Evolutionary conservation across 37 sponge, comb jelly and placozoan genomes (phyloP).

Genomic region (Cliona cf. orientalis): DNA sequence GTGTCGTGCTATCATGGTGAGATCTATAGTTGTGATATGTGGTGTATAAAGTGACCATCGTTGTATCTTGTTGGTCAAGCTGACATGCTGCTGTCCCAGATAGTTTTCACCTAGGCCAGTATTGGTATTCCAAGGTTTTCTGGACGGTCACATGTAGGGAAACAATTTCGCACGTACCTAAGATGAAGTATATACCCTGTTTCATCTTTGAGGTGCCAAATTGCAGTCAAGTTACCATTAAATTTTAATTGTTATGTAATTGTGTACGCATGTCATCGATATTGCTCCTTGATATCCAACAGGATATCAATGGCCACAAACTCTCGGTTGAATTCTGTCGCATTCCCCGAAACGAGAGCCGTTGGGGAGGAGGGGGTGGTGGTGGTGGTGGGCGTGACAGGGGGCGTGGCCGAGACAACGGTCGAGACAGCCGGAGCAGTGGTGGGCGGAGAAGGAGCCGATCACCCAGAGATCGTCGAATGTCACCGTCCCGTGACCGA

Average conservation of each 20-base stretch:
- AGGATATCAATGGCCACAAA: slow-evolving; percentile 50
- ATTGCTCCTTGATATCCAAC: background rate
- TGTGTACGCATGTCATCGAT: background rate
- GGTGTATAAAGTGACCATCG: too few species aligned
- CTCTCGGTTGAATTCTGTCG: slow-evolving; percentile 57
- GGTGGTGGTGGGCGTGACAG: slow-evolving; percentile 23
- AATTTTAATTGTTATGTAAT: background rate
- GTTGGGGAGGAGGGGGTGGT: background rate
- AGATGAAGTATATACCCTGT: too few species aligned
- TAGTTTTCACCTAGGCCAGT: too few species aligned
- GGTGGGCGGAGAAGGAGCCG: slow-evolving; percentile 31
- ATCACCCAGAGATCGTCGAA: background rate
- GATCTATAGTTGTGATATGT: too few species aligned
- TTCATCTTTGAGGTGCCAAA: background rate
- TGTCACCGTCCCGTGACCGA: slow-evolving; percentile 11
- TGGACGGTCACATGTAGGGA: too few species aligned
- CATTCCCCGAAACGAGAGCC: slow-evolving; percentile 23
- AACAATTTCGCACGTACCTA: too few species aligned
- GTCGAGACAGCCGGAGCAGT: slow-evolving; percentile 3
- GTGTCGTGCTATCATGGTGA: too few species aligned
- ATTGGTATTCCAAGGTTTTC: too few species aligned
- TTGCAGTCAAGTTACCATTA: background rate
- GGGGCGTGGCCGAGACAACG: slow-evolving; percentile 27
- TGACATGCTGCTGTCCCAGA: too few species aligned
- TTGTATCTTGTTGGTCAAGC: too few species aligned